A percentile compares a stretch with the other conserved stretches of the same genome.
phyloP scores from a whole-genome alignment of 2,797 vertebrate species.

The Ispidina picta region DNA sequence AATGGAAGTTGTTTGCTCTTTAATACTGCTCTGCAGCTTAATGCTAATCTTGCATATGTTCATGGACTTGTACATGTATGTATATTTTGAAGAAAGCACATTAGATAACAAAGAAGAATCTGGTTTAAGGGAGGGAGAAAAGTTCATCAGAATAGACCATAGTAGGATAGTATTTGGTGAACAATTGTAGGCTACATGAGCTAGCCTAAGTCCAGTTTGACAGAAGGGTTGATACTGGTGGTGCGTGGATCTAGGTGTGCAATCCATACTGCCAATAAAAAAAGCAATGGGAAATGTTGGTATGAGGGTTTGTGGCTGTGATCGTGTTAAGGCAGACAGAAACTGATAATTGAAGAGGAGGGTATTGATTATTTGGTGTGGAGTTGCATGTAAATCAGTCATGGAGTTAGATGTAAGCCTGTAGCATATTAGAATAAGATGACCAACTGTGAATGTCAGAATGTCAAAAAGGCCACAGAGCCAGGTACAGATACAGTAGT shows the following conservation, averaged over 20 bases:
- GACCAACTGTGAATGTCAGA: neutral
- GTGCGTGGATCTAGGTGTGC: neutral
- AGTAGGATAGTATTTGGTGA: neutral
- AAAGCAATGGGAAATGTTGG: neutral
- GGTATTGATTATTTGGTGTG: neutral
- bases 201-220: neutral
- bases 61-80: neutral
- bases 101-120: neutral
- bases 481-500: neutral
- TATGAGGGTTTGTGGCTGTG: neutral
- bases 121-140: neutral
- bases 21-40: neutral
- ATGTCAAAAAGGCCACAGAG: neutral
- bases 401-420: neutral
- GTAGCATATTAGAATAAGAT: neutral
- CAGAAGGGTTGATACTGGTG: neutral
- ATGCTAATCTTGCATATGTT: neutral
- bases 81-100: neutral
- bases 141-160: neutral
- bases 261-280: neutral
- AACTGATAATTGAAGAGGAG: rapidly evolving
- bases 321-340: neutral
- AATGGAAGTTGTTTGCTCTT: neutral
- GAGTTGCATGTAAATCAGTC: neutral
- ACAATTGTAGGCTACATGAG: neutral